Evolutionary conservation across 2,888 invertebrate species (phyloP), one percentile per base, ranked within the genome.

Genomic region (Colostygia pectinataria): DNA sequence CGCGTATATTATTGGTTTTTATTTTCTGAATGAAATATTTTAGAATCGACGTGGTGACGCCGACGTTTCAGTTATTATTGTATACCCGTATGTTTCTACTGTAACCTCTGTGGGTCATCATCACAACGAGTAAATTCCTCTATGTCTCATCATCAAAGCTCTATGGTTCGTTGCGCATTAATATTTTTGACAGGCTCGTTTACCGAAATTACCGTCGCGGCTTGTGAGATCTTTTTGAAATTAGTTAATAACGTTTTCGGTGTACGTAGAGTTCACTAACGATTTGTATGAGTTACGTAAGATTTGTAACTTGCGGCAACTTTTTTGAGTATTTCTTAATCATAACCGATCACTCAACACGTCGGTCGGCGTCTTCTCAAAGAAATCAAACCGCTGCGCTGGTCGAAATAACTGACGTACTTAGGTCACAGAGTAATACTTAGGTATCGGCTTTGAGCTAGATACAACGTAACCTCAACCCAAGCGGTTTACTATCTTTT

Each of bases 101-200:
- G 14, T 40, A 50, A 44, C 44, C 44, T 18, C 2, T 41, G 10
- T 7, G 24, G 28, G 38, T 49, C 43, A 43, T 48, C n/a, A n/a
- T n/a, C n/a, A n/a, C n/a, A n/a, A n/a, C n/a, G n/a, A n/a, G n/a
- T n/a, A n/a, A n/a, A n/a, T n/a, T n/a, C n/a, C n/a, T n/a, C n/a
- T n/a, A n/a, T n/a, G n/a, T n/a, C 41, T 37, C 29, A 15, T 42
- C 37, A 45, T 14, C 9, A 20, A 9, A 41, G 23, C 42, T 28
- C 13, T 33, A 14, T 33, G 15, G 32, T 37, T 27, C 12, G 29
- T 42, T 49, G 42, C 38, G 31, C 42, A 29, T 49, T 42, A 49
- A 49, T 33, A 44, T 44, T 36, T 44, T 15, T 15, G 34, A 29
- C 27, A 25, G 5, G 15, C 32, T 31, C 42, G 42, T 42, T 42